These are phyloP conservation scores for Microcebus ravelobensis DNA, from an alignment of 2,113 vertebrate genomes.

Conservation along the genomic window DNA sequence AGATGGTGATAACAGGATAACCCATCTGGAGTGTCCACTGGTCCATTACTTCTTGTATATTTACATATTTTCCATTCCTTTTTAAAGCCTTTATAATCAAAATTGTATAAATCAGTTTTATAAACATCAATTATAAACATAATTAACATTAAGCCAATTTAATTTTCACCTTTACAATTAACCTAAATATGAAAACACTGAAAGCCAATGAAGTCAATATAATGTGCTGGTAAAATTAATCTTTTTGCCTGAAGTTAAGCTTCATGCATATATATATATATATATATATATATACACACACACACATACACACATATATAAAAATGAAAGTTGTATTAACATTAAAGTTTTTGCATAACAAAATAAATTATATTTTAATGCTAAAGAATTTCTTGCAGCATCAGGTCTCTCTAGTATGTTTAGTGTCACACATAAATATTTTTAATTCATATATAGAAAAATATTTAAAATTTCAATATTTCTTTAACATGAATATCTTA, in stretches of 20 bases:
- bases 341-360: conserved; percentile 53
- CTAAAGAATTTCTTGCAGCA: conserved; percentile 38
- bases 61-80: conserved; percentile 94
- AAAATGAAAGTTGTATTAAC: not conserved
- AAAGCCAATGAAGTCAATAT: conserved; percentile 39
- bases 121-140: conserved; percentile 46
- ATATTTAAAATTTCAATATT: conserved; percentile 50
- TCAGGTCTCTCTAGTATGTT: not conserved
- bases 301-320: not conserved
- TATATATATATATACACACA: not conserved
- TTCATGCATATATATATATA: not conserved
- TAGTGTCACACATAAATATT: conserved; percentile 51
- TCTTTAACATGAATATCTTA: conserved; percentile 55
- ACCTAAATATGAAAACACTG: conserved; percentile 37
- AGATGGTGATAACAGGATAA: conserved; percentile 96
- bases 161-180: conserved; percentile 48
- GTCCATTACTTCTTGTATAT: conserved; percentile 97
- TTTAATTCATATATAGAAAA: not conserved
- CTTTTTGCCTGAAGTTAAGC: conserved; percentile 16
- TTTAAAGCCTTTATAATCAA: conserved; percentile 90
- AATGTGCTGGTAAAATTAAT: conserved; percentile 42
- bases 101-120: conserved; percentile 64
- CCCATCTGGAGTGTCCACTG: conserved; percentile 99
- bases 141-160: conserved; percentile 55
- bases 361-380: conserved; percentile 29